Conservation (phyloP, 2,113 vertebrate genomes). For the Uropsilus gracilis region DNA sequence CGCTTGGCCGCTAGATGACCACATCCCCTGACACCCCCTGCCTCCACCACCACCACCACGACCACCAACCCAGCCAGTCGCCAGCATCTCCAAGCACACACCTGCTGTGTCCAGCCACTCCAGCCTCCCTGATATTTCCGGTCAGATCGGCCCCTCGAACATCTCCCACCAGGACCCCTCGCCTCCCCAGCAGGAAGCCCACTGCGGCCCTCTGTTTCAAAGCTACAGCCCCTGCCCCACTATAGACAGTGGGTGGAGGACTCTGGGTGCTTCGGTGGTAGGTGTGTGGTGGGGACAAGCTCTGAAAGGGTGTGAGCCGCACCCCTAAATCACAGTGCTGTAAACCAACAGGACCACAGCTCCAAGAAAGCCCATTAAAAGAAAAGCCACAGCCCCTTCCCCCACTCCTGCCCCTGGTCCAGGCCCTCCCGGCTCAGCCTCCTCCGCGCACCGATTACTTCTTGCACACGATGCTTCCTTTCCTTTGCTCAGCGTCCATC, state of each 20-base stretch:
- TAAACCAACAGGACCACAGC: too few species aligned
- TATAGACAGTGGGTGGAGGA: too few species aligned
- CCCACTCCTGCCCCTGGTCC: not conserved
- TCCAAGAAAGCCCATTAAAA: too few species aligned
- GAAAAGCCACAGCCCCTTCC: too few species aligned
- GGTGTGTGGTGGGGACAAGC: too few species aligned
- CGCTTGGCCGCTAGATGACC: not conserved
- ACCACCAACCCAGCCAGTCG: too few species aligned
- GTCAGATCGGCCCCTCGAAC: not conserved
- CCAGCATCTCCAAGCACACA: too few species aligned
- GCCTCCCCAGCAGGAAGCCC: too few species aligned
- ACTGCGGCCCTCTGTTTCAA: not conserved
- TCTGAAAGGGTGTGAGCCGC: too few species aligned
- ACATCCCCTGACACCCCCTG: not conserved
- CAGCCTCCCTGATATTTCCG: not conserved
- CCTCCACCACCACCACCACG: rapidly evolving
- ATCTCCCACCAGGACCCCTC: not conserved
- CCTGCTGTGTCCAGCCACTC: not conserved
- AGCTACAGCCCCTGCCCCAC: not conserved
- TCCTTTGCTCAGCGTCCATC: not conserved
- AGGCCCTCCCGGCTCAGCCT: not conserved
- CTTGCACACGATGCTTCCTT: not conserved
- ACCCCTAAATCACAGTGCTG: too few species aligned
- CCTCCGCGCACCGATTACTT: not conserved
- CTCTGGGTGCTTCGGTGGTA: too few species aligned